These are phyloP conservation scores for Styela clava DNA, from an alignment of 23 tunicate species.

Conservation along the genomic window DNA sequence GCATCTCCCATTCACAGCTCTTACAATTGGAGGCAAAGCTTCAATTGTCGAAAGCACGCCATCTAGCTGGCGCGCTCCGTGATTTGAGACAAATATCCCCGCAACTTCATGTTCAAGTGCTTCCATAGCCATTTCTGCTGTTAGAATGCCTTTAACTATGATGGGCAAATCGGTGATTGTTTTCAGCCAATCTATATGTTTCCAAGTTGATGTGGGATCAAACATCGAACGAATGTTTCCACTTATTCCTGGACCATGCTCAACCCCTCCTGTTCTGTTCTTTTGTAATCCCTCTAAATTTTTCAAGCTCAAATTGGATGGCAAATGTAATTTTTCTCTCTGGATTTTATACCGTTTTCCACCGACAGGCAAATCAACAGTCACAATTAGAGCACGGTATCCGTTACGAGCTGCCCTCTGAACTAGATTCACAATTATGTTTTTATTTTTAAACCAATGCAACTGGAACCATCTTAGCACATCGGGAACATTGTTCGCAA, in stretches of 20 bases:
- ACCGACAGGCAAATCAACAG: conserved; percentile 77
- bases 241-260: background rate
- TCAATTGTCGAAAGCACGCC: conserved; percentile 57
- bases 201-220: conserved; percentile 71
- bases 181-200: conserved; percentile 76
- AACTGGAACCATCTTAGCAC: conserved; percentile 64
- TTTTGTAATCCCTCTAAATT: background rate
- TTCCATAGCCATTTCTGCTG: conserved; percentile 58
- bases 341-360: conserved; percentile 60
- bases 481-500: conserved; percentile 32
- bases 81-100: conserved; percentile 68
- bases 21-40: conserved; percentile 53
- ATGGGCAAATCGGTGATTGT: conserved; percentile 67
- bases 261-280: background rate
- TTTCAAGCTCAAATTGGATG: conserved; percentile 29
- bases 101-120: conserved; percentile 51
- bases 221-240: conserved; percentile 5
- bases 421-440: conserved; percentile 40
- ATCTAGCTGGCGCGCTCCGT: conserved; percentile 65
- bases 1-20: conserved; percentile 51
- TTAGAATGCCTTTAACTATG: conserved; percentile 64
- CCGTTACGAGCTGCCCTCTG: conserved; percentile 56
- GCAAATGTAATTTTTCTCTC: conserved; percentile 54
- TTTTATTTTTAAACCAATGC: conserved; percentile 56
- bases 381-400: conserved; percentile 52